Conservation (phyloP, 2,888 invertebrate species). For the Trimorus sp. region DNA sequence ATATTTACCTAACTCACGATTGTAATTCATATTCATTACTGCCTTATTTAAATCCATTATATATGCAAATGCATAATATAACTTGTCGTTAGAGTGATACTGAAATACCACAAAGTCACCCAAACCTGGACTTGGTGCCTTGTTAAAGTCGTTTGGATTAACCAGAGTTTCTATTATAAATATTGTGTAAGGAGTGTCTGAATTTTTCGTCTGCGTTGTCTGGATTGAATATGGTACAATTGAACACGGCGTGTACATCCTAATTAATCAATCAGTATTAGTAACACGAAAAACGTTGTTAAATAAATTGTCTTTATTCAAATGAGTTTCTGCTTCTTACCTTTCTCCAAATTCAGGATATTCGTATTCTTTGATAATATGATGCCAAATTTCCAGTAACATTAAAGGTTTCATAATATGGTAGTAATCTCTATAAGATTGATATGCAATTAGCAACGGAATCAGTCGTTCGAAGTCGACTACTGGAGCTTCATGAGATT, state of each 20-base stretch:
- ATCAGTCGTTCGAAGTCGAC: slow-evolving; percentile 76
- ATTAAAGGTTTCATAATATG: slow-evolving; percentile 84
- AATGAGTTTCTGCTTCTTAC: neutral
- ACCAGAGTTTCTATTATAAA: too few relatives aligned
- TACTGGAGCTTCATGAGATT: slow-evolving; percentile 82
- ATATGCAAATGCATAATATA: slow-evolving; percentile 74
- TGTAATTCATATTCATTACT: slow-evolving; percentile 69
- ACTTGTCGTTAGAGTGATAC: slow-evolving; percentile 52
- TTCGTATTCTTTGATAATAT: slow-evolving; percentile 74
- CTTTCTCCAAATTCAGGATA: neutral
- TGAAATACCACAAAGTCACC: slow-evolving; percentile 77
- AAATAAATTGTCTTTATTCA: too few relatives aligned
- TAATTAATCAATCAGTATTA: too few relatives aligned
- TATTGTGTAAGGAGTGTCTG: too few relatives aligned
- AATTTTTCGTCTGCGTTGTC: too few relatives aligned
- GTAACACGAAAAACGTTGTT: too few relatives aligned
- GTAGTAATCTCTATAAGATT: slow-evolving; percentile 84
- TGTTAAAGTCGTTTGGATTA: too few relatives aligned
- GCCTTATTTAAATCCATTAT: slow-evolving; percentile 67
- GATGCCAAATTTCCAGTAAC: slow-evolving; percentile 86
- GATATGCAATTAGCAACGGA: slow-evolving; percentile 83
- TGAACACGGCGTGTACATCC: too few relatives aligned
- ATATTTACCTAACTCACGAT: slow-evolving; percentile 68
- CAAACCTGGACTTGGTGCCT: too few relatives aligned
- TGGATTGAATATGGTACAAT: too few relatives aligned